Percentiles rank a stretch among this genome's conserved stretches.
These are phyloP conservation scores for Philotrypesis tridentata DNA, from an alignment of 1,140 invertebrate species.

Conservation along the genomic window DNA sequence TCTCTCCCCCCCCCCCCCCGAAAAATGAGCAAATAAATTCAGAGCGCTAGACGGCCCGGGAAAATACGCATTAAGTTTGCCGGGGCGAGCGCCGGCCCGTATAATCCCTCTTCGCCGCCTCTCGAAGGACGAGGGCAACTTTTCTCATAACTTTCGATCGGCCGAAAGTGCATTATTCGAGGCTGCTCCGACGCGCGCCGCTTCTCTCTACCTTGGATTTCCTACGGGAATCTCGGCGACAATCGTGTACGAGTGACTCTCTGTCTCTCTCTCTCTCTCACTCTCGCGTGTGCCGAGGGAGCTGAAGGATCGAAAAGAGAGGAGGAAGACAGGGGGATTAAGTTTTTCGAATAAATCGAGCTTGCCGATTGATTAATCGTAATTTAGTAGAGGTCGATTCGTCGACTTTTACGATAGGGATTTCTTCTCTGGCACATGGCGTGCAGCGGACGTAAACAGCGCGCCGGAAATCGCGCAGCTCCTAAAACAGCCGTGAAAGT, in stretches of 20 bases:
- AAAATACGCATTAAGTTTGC: constrained; percentile 20
- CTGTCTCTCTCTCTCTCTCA: neutral
- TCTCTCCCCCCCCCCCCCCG: too few relatives aligned
- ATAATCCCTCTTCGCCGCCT: neutral
- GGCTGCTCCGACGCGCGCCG: neutral
- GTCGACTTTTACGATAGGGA: too few relatives aligned
- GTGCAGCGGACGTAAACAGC: neutral
- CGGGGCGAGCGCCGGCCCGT: neutral
- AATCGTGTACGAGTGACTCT: constrained; percentile 36
- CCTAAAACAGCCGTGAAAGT: constrained; percentile 9
- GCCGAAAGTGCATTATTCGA: constrained; percentile 10
- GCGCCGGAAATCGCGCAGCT: neutral
- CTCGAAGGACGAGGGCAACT: constrained; percentile 10
- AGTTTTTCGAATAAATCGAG: constrained; percentile 3
- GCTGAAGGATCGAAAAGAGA: neutral
- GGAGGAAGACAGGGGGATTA: neutral
- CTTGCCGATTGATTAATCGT: neutral
- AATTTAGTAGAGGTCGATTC: too few relatives aligned
- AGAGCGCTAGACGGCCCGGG: neutral
- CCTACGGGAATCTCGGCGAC: constrained; percentile 49
- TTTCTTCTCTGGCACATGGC: neutral
- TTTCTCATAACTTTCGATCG: constrained; percentile 40
- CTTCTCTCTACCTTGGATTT: constrained; percentile 41
- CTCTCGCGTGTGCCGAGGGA: neutral
- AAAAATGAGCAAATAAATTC: neutral